phyloP scores from a whole-genome alignment of 2,797 vertebrate genomes.

The Glyptemys insculpta region DNA sequence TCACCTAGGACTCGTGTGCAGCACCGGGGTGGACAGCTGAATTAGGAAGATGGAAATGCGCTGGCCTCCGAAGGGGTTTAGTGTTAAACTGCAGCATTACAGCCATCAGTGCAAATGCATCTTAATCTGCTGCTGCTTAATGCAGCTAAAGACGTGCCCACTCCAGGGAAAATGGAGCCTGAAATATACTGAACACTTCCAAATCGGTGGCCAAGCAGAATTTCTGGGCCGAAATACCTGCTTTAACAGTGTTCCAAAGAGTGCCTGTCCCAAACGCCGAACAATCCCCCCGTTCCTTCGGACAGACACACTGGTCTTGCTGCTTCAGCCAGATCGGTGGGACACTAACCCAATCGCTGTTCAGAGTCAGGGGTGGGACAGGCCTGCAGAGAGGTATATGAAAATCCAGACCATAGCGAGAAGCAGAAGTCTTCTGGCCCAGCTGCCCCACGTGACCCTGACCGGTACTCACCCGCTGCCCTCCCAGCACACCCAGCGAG shows the following conservation, averaged over 20 bases:
- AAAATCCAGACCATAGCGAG: background rate
- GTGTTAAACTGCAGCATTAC: background rate
- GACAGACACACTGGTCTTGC: background rate
- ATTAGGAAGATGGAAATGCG: no score
- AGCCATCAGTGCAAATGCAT: background rate
- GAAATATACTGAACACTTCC: no score
- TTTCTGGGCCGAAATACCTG: no score
- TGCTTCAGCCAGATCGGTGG: background rate
- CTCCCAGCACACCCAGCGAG: no score
- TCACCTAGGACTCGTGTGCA: no score
- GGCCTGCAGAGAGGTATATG: no score
- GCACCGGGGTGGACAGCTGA: background rate
- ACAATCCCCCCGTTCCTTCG: no score
- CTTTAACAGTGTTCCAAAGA: no score
- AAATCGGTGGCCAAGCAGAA: no score
- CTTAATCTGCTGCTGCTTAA: background rate
- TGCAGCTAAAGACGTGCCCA: background rate
- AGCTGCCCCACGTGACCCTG: background rate
- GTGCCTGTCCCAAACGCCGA: background rate
- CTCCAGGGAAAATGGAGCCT: no score
- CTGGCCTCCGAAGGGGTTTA: background rate
- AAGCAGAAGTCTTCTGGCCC: background rate
- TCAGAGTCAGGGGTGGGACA: background rate
- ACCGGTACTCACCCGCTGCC: no score
- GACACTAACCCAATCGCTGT: background rate